Conservation (phyloP, 1,140 invertebrate species). For the Lutraria rhynchaena region DNA sequence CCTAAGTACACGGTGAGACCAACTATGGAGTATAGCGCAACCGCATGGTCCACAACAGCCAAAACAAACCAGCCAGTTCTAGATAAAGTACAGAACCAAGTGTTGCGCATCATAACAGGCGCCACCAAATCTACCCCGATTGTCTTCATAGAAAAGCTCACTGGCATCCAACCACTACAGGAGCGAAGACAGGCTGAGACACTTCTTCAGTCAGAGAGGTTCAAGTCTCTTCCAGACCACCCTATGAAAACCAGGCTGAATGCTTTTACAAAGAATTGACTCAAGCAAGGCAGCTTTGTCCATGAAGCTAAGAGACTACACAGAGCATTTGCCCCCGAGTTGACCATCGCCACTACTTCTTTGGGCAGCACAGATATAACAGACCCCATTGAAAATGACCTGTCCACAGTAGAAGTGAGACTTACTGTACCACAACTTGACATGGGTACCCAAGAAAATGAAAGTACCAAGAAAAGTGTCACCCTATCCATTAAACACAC, state of each 20-base stretch:
- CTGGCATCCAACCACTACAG: slow-evolving; percentile 25
- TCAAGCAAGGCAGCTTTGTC: slow-evolving; percentile 4
- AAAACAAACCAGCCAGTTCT: no score
- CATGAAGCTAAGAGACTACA: slow-evolving; percentile 14
- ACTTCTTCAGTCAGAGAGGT: slow-evolving; percentile 27
- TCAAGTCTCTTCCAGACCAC: no score
- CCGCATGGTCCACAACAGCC: no score
- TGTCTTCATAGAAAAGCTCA: no score
- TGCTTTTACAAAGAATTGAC: slow-evolving; percentile 11
- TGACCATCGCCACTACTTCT: not conserved
- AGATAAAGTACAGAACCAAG: slow-evolving; percentile 6
- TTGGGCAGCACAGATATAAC: not conserved
- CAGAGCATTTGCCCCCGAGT: not conserved
- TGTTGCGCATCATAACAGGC: no score
- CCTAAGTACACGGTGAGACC: no score
- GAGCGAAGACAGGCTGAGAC: slow-evolving; percentile 25
- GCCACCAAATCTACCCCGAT: no score
- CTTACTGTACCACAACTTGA: slow-evolving; percentile 5
- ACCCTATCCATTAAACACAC: no score
- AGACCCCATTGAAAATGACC: slow-evolving; percentile 1
- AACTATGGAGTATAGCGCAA: no score
- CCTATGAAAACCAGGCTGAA: slow-evolving; percentile 20
- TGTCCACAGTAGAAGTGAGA: slow-evolving; percentile 13
- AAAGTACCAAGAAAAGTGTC: not conserved
- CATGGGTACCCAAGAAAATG: not conserved